Conservation (phyloP, 2,113 vertebrate species). For the Pituophis catenifer region DNA sequence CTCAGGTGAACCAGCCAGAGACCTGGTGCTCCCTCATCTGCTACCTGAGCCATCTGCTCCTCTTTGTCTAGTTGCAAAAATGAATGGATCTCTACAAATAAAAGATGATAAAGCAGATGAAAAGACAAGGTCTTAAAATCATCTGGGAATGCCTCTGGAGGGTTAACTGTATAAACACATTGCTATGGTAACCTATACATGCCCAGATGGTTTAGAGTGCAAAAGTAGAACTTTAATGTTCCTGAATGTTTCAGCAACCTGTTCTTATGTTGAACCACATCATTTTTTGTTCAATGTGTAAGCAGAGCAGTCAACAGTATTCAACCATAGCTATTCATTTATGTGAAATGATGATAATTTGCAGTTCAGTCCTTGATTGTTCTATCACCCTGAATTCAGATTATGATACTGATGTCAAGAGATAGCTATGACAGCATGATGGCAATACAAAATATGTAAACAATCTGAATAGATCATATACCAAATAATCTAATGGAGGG, state of each 20-base stretch:
- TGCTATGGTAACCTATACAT: neutral
- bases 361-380: slow-evolving; percentile 1
- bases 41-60: neutral
- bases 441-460: neutral
- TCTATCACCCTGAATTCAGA: neutral
- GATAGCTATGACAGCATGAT: slow-evolving; percentile 23
- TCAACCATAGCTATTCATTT: slow-evolving; percentile 18
- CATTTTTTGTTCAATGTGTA: neutral
- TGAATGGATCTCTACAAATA: neutral
- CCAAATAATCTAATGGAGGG: neutral
- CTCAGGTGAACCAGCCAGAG: neutral
- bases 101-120: neutral
- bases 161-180: neutral
- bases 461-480: neutral
- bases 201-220: neutral
- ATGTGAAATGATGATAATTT: slow-evolving; percentile 2
- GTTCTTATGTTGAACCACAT: slow-evolving; percentile 10
- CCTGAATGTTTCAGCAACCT: neutral
- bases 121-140: neutral
- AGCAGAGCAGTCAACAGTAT: neutral
- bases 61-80: too few species aligned
- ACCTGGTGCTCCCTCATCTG: neutral
- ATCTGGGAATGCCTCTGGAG: neutral
- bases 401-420: slow-evolving; percentile 17
- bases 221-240: neutral